A percentile compares a stretch with the other conserved stretches of the same genome.
Conservation (phyloP, 1,140 invertebrate species). For the Theocolax elegans region DNA sequence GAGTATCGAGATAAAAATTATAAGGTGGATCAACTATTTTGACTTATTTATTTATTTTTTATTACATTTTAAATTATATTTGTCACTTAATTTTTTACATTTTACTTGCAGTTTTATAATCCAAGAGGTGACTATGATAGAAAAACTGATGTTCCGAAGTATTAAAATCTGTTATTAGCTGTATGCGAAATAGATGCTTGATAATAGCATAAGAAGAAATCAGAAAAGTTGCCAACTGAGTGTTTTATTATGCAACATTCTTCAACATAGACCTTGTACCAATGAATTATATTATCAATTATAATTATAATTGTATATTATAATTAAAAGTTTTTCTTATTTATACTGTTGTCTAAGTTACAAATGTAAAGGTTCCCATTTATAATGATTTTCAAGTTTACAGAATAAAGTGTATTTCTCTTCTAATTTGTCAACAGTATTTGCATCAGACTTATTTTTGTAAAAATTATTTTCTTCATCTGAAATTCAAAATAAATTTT, state of each 20-base stretch:
- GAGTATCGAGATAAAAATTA: constrained; percentile 83
- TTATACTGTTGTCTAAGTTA: no score
- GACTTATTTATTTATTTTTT: no score
- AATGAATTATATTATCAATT: constrained; percentile 2
- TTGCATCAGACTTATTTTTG: no score
- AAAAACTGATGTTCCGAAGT: constrained; percentile 6
- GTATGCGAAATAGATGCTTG: constrained; percentile 59
- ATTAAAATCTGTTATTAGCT: not conserved
- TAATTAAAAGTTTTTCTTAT: no score
- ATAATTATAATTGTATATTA: not conserved
- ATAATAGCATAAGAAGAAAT: constrained; percentile 74
- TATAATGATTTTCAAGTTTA: no score
- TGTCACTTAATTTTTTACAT: constrained; percentile 31
- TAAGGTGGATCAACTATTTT: no score
- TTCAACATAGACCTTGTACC: not conserved
- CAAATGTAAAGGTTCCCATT: no score
- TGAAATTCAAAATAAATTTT: no score
- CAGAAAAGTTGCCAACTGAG: constrained; percentile 63
- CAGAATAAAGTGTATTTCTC: no score
- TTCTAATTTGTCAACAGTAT: no score
- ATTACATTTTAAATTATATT: no score
- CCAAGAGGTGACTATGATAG: not conserved
- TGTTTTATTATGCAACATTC: not conserved
- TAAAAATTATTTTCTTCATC: no score
- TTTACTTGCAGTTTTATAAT: constrained; percentile 65